Conservation (phyloP, 2,113 vertebrate genomes). For the Mustela lutreola region DNA sequence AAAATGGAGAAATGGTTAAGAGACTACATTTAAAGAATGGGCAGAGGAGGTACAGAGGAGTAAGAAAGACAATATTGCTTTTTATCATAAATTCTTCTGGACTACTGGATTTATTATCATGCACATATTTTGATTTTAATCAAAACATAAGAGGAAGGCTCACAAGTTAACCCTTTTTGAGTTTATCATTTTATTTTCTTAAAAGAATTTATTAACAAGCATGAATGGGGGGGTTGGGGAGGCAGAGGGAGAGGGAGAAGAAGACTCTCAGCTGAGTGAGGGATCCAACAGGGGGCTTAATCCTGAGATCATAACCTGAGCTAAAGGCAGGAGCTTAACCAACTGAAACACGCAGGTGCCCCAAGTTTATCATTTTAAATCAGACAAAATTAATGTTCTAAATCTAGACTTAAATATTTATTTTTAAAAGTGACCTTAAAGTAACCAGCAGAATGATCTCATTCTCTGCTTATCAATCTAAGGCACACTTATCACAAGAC, state of each 20-base stretch:
- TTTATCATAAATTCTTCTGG: not conserved
- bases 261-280: not conserved
- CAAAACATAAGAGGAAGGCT: not conserved
- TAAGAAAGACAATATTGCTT: not conserved
- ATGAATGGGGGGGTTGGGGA: not conserved
- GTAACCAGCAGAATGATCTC: not conserved
- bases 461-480: not conserved
- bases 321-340: not conserved
- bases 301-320: not conserved
- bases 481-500: not conserved
- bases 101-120: not conserved
- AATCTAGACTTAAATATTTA: not conserved
- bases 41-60: not conserved
- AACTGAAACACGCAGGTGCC: not conserved
- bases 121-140: not conserved
- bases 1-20: not conserved
- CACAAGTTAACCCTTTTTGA: not conserved
- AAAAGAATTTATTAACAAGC: not conserved
- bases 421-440: not conserved
- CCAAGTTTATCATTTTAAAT: not conserved
- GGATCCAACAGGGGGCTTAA: not conserved
- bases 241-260: not conserved
- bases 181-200: not conserved
- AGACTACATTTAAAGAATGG: not conserved
- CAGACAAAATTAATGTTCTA: conserved; percentile 24